Conservation (phyloP, 1,140 invertebrate genomes). For the Cotesia vestalis region DNA sequence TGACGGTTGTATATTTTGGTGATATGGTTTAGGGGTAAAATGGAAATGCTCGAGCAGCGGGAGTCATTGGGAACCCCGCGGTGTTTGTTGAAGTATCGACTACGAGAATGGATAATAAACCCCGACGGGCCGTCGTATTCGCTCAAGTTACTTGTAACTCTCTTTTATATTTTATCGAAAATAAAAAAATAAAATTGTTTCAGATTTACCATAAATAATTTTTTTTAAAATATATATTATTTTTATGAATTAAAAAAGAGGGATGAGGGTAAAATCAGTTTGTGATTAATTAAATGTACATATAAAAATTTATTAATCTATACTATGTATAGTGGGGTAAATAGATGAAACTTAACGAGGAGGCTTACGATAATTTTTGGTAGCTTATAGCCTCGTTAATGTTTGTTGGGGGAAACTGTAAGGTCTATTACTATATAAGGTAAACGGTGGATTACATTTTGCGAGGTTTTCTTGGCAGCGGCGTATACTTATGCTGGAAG, state of each 20-base stretch:
- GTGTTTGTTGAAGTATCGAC: slow-evolving; percentile 38
- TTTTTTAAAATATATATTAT: slow-evolving; percentile 20
- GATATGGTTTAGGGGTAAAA: slow-evolving; percentile 45
- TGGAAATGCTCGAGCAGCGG: slow-evolving; percentile 56
- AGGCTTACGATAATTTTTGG: slow-evolving; percentile 61
- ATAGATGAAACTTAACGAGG: slow-evolving; percentile 64
- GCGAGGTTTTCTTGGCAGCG: slow-evolving; percentile 28
- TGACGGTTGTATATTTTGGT: not conserved
- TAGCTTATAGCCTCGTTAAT: slow-evolving; percentile 61
- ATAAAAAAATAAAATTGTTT: slow-evolving; percentile 1
- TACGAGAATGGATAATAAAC: slow-evolving; percentile 21
- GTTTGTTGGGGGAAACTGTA: too few species aligned
- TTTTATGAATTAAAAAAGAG: slow-evolving; percentile 35
- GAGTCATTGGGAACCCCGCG: slow-evolving; percentile 51
- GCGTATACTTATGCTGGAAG: not conserved
- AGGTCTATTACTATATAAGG: too few species aligned
- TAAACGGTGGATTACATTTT: too few species aligned
- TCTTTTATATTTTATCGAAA: not conserved
- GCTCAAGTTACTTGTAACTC: slow-evolving; percentile 8
- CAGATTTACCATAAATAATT: not conserved
- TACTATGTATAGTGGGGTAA: slow-evolving; percentile 62
- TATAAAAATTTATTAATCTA: slow-evolving; percentile 57
- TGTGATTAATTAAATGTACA: slow-evolving; percentile 46
- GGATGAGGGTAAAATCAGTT: slow-evolving; percentile 41
- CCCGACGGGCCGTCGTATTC: slow-evolving; percentile 27